Percentiles rank a stretch among this genome's conserved stretches.
These are phyloP conservation scores for Bombus sibiricus DNA, from an alignment of 1,140 invertebrate genomes.

Conservation along the genomic window DNA sequence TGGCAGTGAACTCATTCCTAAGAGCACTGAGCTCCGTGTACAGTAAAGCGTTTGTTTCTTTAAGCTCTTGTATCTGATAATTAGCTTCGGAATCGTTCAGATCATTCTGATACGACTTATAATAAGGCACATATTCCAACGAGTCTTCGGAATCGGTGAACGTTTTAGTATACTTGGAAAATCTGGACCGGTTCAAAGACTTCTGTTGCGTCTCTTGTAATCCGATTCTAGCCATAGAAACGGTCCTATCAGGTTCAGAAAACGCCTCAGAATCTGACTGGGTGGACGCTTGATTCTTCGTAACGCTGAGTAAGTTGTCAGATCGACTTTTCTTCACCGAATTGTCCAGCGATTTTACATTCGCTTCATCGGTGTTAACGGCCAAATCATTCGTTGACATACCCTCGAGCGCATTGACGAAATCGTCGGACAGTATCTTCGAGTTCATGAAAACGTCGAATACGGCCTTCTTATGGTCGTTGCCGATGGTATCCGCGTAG, in stretches of 20 bases:
- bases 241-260: conserved; percentile 92
- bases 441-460: conserved; percentile 75
- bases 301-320: conserved; percentile 66
- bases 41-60: conserved; percentile 72
- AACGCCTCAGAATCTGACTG: conserved; percentile 91
- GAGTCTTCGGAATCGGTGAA: conserved; percentile 80
- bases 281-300: conserved; percentile 74
- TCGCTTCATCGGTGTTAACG: neutral
- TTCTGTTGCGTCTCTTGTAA: conserved; percentile 82
- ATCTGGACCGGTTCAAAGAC: conserved; percentile 59
- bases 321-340: conserved; percentile 61
- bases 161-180: conserved; percentile 68
- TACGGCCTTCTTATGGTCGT: conserved; percentile 73
- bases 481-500: conserved; percentile 47
- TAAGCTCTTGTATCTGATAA: conserved; percentile 73
- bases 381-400: conserved; percentile 31
- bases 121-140: conserved; percentile 71
- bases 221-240: conserved; percentile 90
- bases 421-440: conserved; percentile 75
- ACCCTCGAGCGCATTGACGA: conserved; percentile 69
- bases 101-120: conserved; percentile 73
- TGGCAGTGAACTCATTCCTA: conserved; percentile 64
- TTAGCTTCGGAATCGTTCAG: conserved; percentile 68
- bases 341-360: conserved; percentile 13
- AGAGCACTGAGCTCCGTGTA: conserved; percentile 73